Evolutionary conservation across 2,113 vertebrate genomes (phyloP).

Genomic region (Clupea harengus): DNA sequence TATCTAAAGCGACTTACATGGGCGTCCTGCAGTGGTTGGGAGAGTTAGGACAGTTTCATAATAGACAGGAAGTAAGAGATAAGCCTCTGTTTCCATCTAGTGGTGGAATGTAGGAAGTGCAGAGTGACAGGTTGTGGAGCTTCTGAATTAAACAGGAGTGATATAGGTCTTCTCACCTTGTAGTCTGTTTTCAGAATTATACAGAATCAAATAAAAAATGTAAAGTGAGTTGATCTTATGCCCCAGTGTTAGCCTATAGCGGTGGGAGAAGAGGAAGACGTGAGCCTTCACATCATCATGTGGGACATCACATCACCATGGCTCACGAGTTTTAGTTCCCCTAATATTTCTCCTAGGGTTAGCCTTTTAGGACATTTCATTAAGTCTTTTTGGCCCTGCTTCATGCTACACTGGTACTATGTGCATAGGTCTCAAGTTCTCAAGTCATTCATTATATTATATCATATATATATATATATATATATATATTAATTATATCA

Average conservation of each 20-base stretch:
- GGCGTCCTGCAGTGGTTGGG: no score
- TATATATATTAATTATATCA: no score
- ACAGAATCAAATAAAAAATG: no score
- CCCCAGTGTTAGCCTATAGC: not conserved
- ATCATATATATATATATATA: no score
- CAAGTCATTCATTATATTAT: not conserved
- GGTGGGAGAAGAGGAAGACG: not conserved
- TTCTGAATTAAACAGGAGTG: not conserved
- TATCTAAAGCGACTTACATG: no score
- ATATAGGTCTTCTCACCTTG: not conserved
- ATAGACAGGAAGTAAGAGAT: not conserved
- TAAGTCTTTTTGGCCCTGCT: not conserved
- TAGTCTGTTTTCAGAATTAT: not conserved
- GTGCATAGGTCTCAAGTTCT: not conserved
- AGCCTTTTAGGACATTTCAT: not conserved
- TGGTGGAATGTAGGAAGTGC: conserved; percentile 32
- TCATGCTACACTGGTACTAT: not conserved
- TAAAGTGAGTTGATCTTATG: not conserved
- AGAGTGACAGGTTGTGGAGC: not conserved
- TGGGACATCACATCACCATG: not conserved
- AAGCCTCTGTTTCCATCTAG: conserved; percentile 60
- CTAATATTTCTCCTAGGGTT: not conserved
- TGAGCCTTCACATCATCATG: no score
- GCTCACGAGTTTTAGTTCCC: not conserved
- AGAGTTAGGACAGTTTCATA: not conserved